Evolutionary conservation across 1,140 invertebrate species (phyloP), one percentile per base, ranked within the genome.

Genomic region (Conus ventricosus): DNA sequence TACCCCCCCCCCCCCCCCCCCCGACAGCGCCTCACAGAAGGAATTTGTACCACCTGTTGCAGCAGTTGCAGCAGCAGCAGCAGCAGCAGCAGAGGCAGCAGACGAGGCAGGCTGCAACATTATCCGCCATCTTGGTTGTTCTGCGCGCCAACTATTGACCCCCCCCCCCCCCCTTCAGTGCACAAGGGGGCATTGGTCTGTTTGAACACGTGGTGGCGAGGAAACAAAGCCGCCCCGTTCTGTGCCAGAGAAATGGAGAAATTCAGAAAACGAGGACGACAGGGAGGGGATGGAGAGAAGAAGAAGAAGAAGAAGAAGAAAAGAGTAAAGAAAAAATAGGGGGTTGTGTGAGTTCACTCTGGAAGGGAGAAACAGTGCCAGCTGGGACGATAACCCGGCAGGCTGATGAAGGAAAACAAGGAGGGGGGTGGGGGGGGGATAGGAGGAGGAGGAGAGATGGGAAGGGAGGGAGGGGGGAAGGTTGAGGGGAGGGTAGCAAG

Each of bases 11-110:
- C 23, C 67, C 15, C 60, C 60, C 60, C 39, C 39, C 39, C 67
- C 67, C 6, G 15, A n/a, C 67, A 71, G 67, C 20, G 67, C 67
- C 67, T 23, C 67, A 71, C 67, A 71, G 67, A 71, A 71, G 23
- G 67, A 71, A 71, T 71, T 71, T 71, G 67, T 71, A 71, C 67
- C 67, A 71, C 67, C 67, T 71, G 67, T 71, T 71, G 67, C 23
- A 71, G 67, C 67, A 71, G 67, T 71, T 71, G 67, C 67, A 71
- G 67, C 67, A 23, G 20, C 67, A 71, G 67, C 17, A 20, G 67
- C 17, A 20, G n/a, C 60, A 63, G 60, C 60, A 13, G 17, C 60
- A 63, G 60, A 13, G 60, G 60, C 10, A 20, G 10, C 60, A 63
- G 60, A 11, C 11, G 67, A 71, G 67, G 23, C 67, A 71, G 67